Evolutionary conservation across 1,140 invertebrate species (phyloP).

Genomic region (Calephelis virginiensis): DNA sequence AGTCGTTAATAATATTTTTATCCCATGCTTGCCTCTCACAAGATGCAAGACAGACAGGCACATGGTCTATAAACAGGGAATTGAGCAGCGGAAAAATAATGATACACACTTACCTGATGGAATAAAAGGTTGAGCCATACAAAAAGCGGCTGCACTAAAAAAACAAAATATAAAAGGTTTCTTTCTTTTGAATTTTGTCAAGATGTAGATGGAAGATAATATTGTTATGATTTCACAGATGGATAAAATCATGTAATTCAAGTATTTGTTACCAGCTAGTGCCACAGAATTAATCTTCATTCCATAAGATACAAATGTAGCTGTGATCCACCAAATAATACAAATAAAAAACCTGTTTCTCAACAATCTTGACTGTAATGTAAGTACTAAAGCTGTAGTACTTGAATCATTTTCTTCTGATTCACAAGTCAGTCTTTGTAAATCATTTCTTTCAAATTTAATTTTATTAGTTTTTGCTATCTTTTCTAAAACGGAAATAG

Average conservation of each 20-base stretch:
- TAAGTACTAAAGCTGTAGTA: slow-evolving; percentile 36
- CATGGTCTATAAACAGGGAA: too few species aligned
- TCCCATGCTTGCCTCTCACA: too few species aligned
- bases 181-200: slow-evolving; percentile 53
- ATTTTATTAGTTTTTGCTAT: slow-evolving; percentile 51
- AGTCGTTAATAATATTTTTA: too few species aligned
- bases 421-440: slow-evolving; percentile 46
- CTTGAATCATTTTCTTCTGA: slow-evolving; percentile 32
- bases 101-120: slow-evolving; percentile 44
- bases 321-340: slow-evolving; percentile 84
- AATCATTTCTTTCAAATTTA: slow-evolving; percentile 34
- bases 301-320: slow-evolving; percentile 88
- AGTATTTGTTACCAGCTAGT: slow-evolving; percentile 83
- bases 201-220: slow-evolving; percentile 68
- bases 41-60: too few species aligned
- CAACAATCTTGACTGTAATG: slow-evolving; percentile 47
- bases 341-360: slow-evolving; percentile 76
- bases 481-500: slow-evolving; percentile 44
- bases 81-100: too few species aligned
- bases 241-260: slow-evolving; percentile 82
- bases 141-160: slow-evolving; percentile 48
- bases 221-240: slow-evolving; percentile 84
- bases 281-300: slow-evolving; percentile 87
- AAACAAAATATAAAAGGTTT: slow-evolving; percentile 49
- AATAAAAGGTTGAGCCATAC: slow-evolving; percentile 54